Evolutionary conservation across 2,888 invertebrate species (phyloP), one percentile per base, ranked within the genome.

Genomic region (Lycophotia porphyrea): DNA sequence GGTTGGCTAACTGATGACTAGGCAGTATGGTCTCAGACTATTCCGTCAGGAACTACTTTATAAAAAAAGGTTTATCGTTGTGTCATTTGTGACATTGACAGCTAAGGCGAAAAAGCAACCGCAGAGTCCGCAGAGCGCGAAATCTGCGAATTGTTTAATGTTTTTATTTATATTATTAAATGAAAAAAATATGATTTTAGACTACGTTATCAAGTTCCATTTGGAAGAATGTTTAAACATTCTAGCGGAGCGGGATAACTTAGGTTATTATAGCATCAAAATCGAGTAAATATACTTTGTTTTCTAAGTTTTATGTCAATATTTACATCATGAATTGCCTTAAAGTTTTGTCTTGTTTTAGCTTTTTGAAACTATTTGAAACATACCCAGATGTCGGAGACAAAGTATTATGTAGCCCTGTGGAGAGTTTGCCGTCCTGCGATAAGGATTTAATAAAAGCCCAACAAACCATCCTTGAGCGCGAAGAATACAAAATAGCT

Each of bases 351-450:
- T 72, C 65, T 61, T 44, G 85, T 96, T 97, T 42, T 90, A 98
- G 98, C 92, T 98, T 98, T 91, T 93, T 98, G 80, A 97, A 97
- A 84, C 92, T 98, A 70, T 97, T 97, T 91, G 98, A 98, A 93
- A 97, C 97, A 67, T 97, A 97, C 91, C 97, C 97, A 44, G 97
- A 97, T 85, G 94, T 97, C 42, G 98, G 98, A 34, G 97, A 98
- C 88, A 97, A 97, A 88, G 96, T 98, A 71, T 93, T 98, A 76
- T 97, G 97, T 74, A 95, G 96, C 81, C 98, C 98, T 0, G 95
- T 97, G 71, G 92, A 96, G 70, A 97, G 97, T 87, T 93, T 98
- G 77, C 96, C 97, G 34, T 88, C 97, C 36, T 98, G 98, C 94
- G 97, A 98, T 89, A 92, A 94, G 74, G 97, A 97, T 78, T 94